Base-by-base conservation (phyloP, 1,140 invertebrate genomes). In the Harlomillsia oculata region DNA sequence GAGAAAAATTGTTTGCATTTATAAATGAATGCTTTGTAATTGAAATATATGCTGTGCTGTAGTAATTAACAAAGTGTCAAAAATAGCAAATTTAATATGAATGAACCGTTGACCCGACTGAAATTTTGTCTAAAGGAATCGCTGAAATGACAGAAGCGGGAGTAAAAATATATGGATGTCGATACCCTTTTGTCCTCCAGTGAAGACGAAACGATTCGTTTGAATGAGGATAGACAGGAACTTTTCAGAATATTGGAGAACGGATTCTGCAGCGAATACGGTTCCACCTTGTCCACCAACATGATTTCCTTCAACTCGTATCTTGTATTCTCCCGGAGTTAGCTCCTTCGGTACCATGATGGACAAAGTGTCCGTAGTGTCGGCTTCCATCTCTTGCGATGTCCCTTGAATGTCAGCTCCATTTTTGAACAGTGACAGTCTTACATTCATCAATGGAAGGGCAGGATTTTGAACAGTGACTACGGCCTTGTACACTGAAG, bases 181-280 rank as follows among this genome's bases (percentile, higher is more conserved):
- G n/a, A n/a, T n/a, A 74, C 73, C 70, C 51, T 53, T 66, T 60
- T 74, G 72, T 20, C 69, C 69, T 13, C 69, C 66, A 36, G 68
- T 72, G 60, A 73, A 76, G n/a, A 74, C 68, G 20, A 72, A 67
- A 25, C 72, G 65, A 59, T 69, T 76, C 4, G 74, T 74, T 59
- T 75, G 72, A 39, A 75, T 71, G 11, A 76, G 62, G 32, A 76
- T 73, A 36, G 74, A 72, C 1, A 76, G 67, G 54, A 76, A 76
- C n/a, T 69, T 63, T n/a, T 69, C 63, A 5, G 69, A 71, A 53
- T 73, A 76, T 6, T 56, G 45, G 0, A 76, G 59, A 13, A 61
- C 57, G 4, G 70, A 71, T 37, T 69, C 68, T 34, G 70, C 67
- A 8, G 58, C 32, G 57, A 76, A 76, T 36, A 70, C 56, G n/a